Evolutionary conservation across 1,140 invertebrate species (phyloP).

Genomic region (Drosophila quadrilineata): DNA sequence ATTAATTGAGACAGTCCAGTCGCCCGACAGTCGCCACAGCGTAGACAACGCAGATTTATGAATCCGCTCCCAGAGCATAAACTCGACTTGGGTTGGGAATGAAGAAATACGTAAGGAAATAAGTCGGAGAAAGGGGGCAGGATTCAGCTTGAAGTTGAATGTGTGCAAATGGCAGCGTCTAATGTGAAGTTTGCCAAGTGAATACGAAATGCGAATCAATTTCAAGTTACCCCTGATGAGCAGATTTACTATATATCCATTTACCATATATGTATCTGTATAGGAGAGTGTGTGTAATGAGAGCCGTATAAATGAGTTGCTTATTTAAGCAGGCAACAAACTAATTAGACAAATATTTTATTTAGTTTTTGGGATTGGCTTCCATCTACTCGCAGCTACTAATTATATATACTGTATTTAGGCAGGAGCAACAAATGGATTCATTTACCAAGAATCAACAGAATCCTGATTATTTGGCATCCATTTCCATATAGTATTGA

Average conservation of each 20-base stretch:
- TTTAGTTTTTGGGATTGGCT: not conserved
- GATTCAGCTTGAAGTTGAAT: constrained; percentile 24
- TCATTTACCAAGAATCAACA: not conserved
- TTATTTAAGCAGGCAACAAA: not conserved
- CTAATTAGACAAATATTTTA: constrained; percentile 4
- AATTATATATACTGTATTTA: constrained; percentile 13
- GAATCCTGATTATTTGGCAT: not conserved
- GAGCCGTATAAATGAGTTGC: not conserved
- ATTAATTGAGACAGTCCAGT: constrained; percentile 29
- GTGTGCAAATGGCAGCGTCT: constrained; percentile 28
- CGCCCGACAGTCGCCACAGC: constrained; percentile 10
- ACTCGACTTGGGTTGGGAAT: too few relatives aligned
- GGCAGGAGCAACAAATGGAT: constrained; percentile 10
- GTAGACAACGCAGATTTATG: not conserved
- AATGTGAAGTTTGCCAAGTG: constrained; percentile 22
- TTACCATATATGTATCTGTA: not conserved
- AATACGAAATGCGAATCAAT: constrained; percentile 26
- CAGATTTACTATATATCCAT: too few relatives aligned
- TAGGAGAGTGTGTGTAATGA: not conserved
- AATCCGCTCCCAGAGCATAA: too few relatives aligned
- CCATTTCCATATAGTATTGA: not conserved
- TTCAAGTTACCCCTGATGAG: not conserved
- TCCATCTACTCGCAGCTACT: not conserved
- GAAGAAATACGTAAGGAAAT: too few relatives aligned
- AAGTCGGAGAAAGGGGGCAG: too few relatives aligned